Percentiles rank a stretch among this genome's conserved stretches.
Conservation (phyloP, 2,888 invertebrate species). For the Eristalis tenax region DNA sequence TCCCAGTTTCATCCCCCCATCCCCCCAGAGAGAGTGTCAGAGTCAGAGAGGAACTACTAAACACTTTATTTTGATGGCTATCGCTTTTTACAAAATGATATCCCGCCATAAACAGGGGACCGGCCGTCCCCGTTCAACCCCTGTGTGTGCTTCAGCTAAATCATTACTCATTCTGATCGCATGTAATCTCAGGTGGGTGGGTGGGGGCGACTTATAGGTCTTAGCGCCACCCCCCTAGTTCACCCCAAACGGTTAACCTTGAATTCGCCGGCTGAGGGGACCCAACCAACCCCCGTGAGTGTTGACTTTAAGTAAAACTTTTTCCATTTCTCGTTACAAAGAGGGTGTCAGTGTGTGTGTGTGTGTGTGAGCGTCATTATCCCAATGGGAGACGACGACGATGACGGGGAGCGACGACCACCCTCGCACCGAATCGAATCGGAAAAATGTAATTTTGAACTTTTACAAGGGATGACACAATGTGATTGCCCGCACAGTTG, state of each 20-base stretch:
- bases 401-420: background rate
- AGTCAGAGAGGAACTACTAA: constrained; percentile 49
- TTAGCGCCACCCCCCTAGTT: constrained; percentile 66
- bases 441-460: constrained; percentile 71
- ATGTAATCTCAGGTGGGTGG: constrained; percentile 70
- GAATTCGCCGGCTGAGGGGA: constrained; percentile 12
- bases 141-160: constrained; percentile 59
- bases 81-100: constrained; percentile 71
- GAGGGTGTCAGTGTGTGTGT: background rate
- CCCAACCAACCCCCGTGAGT: background rate
- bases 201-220: constrained; percentile 46
- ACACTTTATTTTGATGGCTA: constrained; percentile 72
- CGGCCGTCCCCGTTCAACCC: constrained; percentile 27
- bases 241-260: constrained; percentile 66
- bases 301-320: constrained; percentile 65
- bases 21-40: background rate
- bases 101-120: constrained; percentile 56
- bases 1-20: background rate
- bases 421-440: constrained; percentile 21
- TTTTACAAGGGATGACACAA: constrained; percentile 60
- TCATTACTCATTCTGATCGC: constrained; percentile 72
- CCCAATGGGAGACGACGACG: constrained; percentile 55
- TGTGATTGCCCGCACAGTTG: constrained; percentile 29
- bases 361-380: constrained; percentile 68
- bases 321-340: background rate